Evolutionary conservation across 1,140 invertebrate genomes (phyloP).

Genomic region (Aporrectodea caliginosa): DNA sequence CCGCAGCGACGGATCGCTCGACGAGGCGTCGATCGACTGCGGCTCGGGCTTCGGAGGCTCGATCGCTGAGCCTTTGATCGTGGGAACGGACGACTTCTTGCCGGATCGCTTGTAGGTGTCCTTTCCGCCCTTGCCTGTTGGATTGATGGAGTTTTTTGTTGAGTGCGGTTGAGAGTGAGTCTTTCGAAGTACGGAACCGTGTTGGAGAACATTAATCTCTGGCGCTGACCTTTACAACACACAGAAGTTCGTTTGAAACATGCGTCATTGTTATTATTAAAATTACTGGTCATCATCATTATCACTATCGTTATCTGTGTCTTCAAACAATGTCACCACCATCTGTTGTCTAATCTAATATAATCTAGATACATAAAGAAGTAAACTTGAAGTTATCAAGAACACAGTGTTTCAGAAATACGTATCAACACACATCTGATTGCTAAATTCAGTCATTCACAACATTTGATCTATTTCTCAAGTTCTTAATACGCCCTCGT

Average conservation of each 20-base stretch:
- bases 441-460: no score
- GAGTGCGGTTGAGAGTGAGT: slow-evolving; percentile 54
- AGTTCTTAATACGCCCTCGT: no score
- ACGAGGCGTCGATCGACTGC: not conserved
- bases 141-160: slow-evolving; percentile 27
- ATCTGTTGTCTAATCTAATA: no score
- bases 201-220: slow-evolving; percentile 54
- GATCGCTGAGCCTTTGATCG: not conserved
- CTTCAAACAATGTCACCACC: no score
- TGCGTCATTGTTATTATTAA: no score
- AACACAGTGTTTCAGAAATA: no score
- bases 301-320: no score
- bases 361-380: no score
- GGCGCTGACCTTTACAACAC: slow-evolving; percentile 51
- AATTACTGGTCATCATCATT: no score
- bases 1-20: not conserved
- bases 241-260: not conserved
- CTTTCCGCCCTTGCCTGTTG: not conserved
- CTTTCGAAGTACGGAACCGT: slow-evolving; percentile 51
- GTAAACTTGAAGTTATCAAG: no score
- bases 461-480: no score
- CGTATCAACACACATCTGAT: no score
- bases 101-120: not conserved
- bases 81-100: not conserved
- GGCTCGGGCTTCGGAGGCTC: not conserved